Conservation (phyloP, 2,797 vertebrate genomes). For the Mionectes olivaceus region DNA sequence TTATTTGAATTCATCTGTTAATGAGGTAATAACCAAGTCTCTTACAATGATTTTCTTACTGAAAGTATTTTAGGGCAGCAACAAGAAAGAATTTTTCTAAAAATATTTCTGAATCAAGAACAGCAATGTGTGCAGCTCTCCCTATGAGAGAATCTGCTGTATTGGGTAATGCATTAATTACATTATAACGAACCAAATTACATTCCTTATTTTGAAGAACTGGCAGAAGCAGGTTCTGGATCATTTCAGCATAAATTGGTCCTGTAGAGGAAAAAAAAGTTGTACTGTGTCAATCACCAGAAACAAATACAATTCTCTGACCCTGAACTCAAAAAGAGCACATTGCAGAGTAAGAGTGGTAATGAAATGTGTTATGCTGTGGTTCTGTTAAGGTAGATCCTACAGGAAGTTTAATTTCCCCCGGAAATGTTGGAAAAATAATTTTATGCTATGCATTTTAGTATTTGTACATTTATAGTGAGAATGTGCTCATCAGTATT, state of each 20-base stretch:
- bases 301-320: neutral
- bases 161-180: constrained; percentile 97
- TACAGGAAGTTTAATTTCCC: neutral
- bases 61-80: constrained; percentile 97
- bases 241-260: constrained; percentile 98
- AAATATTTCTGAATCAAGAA: constrained; percentile 99
- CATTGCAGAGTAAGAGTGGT: neutral
- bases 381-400: neutral
- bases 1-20: constrained; percentile 82
- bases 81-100: constrained; percentile 99
- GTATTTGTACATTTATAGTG: neutral
- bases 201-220: constrained; percentile 97
- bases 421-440: neutral
- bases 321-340: neutral
- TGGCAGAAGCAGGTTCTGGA: constrained; percentile 95
- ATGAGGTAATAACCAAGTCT: constrained; percentile 93
- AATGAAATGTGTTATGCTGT: neutral
- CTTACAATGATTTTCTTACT: constrained; percentile 82
- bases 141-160: constrained; percentile 98
- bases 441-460: neutral
- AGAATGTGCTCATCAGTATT: neutral
- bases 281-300: neutral
- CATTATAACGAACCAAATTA: constrained; percentile 95
- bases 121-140: constrained; percentile 97
- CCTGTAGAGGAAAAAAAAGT: constrained; percentile 79